phyloP scores from a whole-genome alignment of 2,888 invertebrate genomes.

The Cerceris rybyensis region DNA sequence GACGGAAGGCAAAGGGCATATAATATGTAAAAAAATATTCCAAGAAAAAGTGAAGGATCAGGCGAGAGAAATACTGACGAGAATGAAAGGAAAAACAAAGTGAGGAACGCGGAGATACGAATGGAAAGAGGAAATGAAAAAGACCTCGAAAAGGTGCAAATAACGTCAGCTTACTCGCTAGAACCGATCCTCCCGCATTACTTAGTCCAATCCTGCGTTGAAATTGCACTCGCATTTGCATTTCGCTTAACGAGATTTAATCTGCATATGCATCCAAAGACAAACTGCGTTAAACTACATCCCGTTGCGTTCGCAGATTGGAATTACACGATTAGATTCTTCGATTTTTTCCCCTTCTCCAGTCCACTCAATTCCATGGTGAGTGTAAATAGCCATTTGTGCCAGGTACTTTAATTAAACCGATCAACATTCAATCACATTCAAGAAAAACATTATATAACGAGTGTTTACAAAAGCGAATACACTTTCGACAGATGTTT shows the following conservation, averaged over 20 bases:
- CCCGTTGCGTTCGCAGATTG: slow-evolving; percentile 49
- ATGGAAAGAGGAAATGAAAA: not conserved
- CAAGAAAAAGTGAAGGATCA: too few species aligned
- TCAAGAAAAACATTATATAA: too few species aligned
- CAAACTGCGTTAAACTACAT: slow-evolving; percentile 55
- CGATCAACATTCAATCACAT: not conserved
- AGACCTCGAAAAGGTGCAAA: slow-evolving; percentile 15
- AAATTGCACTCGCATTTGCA: slow-evolving; percentile 63
- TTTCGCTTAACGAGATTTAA: slow-evolving; percentile 52
- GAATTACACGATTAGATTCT: slow-evolving; percentile 52
- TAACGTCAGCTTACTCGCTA: slow-evolving; percentile 31
- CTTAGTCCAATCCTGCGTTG: slow-evolving; percentile 34
- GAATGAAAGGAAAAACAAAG: too few species aligned
- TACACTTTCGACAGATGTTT: too few species aligned
- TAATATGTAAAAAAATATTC: too few species aligned
- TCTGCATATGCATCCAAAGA: slow-evolving; percentile 52
- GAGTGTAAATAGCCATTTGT: slow-evolving; percentile 33
- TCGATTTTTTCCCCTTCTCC: slow-evolving; percentile 5
- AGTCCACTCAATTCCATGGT: slow-evolving; percentile 5
- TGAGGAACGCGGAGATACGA: too few species aligned
- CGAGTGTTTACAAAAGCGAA: too few species aligned
- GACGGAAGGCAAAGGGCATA: too few species aligned
- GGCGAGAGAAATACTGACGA: too few species aligned
- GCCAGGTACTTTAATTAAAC: not conserved
- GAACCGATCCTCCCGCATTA: slow-evolving; percentile 42